A percentile compares a stretch with the other conserved stretches of the same genome.
These are phyloP conservation scores for Dicyrtoma fusca DNA, from an alignment of 2,888 invertebrate genomes.

Conservation along the genomic window DNA sequence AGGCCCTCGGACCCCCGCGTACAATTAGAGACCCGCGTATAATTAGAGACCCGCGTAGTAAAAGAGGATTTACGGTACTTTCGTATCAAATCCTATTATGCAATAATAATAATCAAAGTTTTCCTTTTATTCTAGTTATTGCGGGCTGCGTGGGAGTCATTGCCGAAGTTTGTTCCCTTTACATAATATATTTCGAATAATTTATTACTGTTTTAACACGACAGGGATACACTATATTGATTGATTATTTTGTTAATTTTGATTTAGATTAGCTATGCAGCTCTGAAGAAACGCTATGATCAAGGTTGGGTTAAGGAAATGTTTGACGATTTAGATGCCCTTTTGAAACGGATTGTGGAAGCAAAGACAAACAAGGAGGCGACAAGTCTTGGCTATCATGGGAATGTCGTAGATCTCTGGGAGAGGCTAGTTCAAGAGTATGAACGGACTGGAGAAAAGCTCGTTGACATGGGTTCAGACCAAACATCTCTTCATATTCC, in stretches of 20 bases:
- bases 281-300: constrained; percentile 62
- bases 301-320: constrained; percentile 68
- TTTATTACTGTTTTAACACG: neutral
- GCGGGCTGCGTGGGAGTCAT: constrained; percentile 67
- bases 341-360: constrained; percentile 60
- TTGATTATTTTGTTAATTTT: neutral
- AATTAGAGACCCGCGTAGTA: too few species aligned
- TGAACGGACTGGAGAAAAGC: constrained; percentile 62
- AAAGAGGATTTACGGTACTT: too few species aligned
- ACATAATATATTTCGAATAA: neutral
- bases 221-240: too few species aligned
- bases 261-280: constrained; percentile 53
- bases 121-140: too few species aligned
- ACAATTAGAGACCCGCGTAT: too few species aligned
- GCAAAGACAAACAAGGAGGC: constrained; percentile 57
- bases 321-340: constrained; percentile 61
- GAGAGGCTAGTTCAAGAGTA: constrained; percentile 63
- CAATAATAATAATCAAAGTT: too few species aligned
- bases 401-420: constrained; percentile 63
- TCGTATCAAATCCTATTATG: too few species aligned
- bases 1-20: too few species aligned
- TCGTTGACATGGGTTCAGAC: constrained; percentile 67
- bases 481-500: constrained; percentile 69
- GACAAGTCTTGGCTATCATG: constrained; percentile 66
- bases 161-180: constrained; percentile 62